Evolutionary conservation across 2,113 vertebrate species (phyloP), one percentile per base, ranked within the genome.

Genomic region (Sceloporus tristichus): DNA sequence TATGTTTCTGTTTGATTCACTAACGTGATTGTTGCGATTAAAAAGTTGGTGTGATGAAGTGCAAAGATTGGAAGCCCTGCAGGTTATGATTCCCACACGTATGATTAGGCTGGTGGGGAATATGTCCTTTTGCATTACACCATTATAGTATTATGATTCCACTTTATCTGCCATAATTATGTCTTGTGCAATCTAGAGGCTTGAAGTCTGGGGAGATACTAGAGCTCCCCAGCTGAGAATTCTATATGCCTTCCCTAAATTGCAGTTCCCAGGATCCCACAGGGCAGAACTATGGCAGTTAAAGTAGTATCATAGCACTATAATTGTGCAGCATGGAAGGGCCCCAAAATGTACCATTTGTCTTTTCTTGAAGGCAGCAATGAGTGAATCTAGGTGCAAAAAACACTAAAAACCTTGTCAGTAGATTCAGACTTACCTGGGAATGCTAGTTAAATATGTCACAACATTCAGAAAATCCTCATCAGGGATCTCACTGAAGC

Each of bases 401-500:
- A 77, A n/a, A 21, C 75, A 38, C 21, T 48, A n/a, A 56, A 59
- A 40, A n/a, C 10, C 16, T 34, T 68, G 73, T 62, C 14, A 42
- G 21, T 13, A 75, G 65, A 18, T 16, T 40, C 53, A 73, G 34
- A 59, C 85, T 59, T 91, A 99, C 98, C 98, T 99, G 95, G 98
- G 98, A 91, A 99, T 98, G 94, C 98, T 99, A 90, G 98, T 98
- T 95, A 99, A 96, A 85, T 99, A 99, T 0, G 98, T 99, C 88
- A 99, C 96, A 21, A 98, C 98, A 0, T 98, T 99, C 82, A 98
- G 95, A 92, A 99, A 99, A 93, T 99, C 98, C 0, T 99, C 98
- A 40, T 99, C 98, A 0, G 98, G 95, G 89, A 99, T 97, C 70
- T 98, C 98, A 25, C 97, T 97, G 95, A 99, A 99, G 79, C 96